phyloP scores from a whole-genome alignment of 2,888 invertebrate genomes.

The Drymonia ruficornis region DNA sequence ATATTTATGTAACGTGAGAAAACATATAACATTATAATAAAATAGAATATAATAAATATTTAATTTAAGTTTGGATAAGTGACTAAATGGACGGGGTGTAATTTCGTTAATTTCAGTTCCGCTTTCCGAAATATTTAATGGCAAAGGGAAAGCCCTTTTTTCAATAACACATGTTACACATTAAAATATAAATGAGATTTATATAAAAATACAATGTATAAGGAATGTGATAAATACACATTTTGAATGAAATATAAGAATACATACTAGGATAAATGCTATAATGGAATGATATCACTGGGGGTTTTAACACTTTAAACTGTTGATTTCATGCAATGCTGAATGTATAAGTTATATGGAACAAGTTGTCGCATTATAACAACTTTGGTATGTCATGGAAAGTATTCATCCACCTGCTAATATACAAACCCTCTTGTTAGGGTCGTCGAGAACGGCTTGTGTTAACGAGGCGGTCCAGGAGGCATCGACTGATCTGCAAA shows the following conservation, averaged over 20 bases:
- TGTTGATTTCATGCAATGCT: constrained; percentile 7
- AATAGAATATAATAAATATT: constrained; percentile 14
- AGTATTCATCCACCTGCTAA: constrained; percentile 15
- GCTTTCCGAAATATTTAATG: constrained; percentile 33
- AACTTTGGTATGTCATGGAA: constrained; percentile 55
- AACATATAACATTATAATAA: neutral
- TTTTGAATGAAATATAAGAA: constrained; percentile 18
- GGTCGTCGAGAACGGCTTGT: neutral
- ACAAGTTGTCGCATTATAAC: constrained; percentile 39
- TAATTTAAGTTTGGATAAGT: constrained; percentile 22
- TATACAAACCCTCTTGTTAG: neutral
- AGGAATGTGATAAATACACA: constrained; percentile 50
- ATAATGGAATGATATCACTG: constrained; percentile 54
- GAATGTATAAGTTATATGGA: constrained; percentile 9
- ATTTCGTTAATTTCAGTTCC: constrained; percentile 28
- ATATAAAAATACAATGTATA: constrained; percentile 8
- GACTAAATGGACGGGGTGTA: constrained; percentile 49
- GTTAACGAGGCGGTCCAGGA: constrained; percentile 33
- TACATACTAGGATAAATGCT: constrained; percentile 18
- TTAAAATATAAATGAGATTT: neutral
- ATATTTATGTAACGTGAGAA: neutral
- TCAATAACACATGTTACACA: constrained; percentile 17
- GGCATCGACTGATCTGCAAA: constrained; percentile 34
- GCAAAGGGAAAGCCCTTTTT: constrained; percentile 28
- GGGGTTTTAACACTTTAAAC: constrained; percentile 18